These are phyloP conservation scores for Tridacna gigas DNA, from an alignment of 2,888 invertebrate genomes.

Conservation along the genomic window DNA sequence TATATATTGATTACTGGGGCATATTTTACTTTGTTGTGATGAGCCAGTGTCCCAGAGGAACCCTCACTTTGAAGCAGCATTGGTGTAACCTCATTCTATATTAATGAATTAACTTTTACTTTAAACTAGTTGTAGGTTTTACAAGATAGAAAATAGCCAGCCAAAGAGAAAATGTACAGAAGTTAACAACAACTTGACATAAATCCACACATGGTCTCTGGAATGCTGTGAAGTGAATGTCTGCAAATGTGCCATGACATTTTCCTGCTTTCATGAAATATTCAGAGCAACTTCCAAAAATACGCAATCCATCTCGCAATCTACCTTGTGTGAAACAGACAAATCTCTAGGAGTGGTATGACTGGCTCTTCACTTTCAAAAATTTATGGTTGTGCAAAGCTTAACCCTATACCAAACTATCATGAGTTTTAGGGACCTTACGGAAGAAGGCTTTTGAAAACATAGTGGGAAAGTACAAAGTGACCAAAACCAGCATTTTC, in stretches of 20 bases:
- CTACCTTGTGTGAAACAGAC: too few relatives aligned
- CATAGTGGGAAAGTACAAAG: slow-evolving; percentile 2
- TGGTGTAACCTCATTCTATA: slow-evolving; percentile 27
- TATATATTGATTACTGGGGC: too few relatives aligned
- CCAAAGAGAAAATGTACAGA: neutral
- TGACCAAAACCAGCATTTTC: neutral
- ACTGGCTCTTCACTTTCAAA: too few relatives aligned
- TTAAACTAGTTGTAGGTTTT: slow-evolving; percentile 9
- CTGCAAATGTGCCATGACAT: slow-evolving; percentile 1
- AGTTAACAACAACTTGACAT: neutral
- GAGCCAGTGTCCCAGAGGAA: slow-evolving; percentile 1
- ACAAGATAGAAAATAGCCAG: neutral
- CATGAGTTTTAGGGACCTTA: too few relatives aligned
- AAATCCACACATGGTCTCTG: neutral
- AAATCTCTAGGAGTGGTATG: too few relatives aligned
- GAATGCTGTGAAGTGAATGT: neutral
- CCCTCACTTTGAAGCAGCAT: neutral
- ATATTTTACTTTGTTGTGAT: slow-evolving; percentile 8
- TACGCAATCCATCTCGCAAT: neutral
- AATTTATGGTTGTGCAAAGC: too few relatives aligned
- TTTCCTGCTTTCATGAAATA: slow-evolving; percentile 8
- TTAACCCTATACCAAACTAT: too few relatives aligned
- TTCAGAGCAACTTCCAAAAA: neutral
- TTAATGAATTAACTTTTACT: slow-evolving; percentile 33
- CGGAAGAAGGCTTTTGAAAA: slow-evolving; percentile 5